These are phyloP conservation scores for Meteorus colon DNA, from an alignment of 2,888 invertebrate genomes.

Conservation along the genomic window DNA sequence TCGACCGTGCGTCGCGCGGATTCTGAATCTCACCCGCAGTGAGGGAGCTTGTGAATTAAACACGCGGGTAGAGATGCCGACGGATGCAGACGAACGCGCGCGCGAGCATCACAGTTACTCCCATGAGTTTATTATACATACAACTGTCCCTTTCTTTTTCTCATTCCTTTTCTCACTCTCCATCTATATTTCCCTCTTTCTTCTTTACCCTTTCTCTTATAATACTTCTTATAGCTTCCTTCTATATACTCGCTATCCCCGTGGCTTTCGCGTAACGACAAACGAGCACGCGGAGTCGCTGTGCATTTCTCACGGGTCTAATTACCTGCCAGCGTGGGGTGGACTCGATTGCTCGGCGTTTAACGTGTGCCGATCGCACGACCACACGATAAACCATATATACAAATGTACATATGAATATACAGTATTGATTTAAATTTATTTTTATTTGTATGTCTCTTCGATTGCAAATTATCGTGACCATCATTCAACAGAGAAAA, in stretches of 20 bases:
- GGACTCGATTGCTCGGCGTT: conserved; percentile 39
- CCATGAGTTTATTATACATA: conserved; percentile 1
- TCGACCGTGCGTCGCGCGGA: conserved; percentile 25
- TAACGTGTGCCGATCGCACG: conserved; percentile 33
- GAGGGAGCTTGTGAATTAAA: conserved; percentile 41
- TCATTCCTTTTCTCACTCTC: too few species aligned
- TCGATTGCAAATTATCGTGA: conserved; percentile 11
- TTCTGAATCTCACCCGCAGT: conserved; percentile 40
- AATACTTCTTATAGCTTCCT: conserved; percentile 3
- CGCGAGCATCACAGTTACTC: not conserved
- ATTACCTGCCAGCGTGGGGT: conserved; percentile 64
- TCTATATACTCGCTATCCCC: not conserved
- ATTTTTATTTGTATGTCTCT: conserved; percentile 2
- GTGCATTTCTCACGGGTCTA: conserved; percentile 63
- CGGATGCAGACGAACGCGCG: not conserved
- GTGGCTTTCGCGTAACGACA: conserved; percentile 35
- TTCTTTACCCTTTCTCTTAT: conserved; percentile 11
- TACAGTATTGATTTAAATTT: conserved; percentile 14
- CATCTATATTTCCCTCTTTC: not conserved
- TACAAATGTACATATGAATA: not conserved
- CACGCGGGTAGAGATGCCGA: conserved; percentile 33
- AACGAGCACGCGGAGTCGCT: conserved; percentile 33
- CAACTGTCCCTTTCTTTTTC: not conserved
- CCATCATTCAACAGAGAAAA: not conserved
- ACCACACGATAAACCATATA: conserved; percentile 14